These are phyloP conservation scores for Acyrthosiphon pisum DNA, from an alignment of 1,140 invertebrate species.

Conservation along the genomic window DNA sequence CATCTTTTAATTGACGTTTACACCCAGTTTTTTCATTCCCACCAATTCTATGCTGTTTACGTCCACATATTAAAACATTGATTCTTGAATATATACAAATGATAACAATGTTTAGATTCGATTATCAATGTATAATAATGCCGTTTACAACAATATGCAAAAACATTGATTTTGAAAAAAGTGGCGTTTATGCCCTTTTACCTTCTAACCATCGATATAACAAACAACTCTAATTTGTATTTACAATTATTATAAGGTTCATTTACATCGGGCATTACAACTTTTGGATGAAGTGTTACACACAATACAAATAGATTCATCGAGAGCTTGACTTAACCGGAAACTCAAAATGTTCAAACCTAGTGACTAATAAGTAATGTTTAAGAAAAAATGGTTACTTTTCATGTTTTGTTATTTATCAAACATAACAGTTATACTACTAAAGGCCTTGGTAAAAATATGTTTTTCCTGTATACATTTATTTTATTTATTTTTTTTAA, in stretches of 20 bases:
- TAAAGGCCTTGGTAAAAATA: background rate
- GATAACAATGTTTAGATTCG: no score
- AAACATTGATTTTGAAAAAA: no score
- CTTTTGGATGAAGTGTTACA: slow-evolving; percentile 95
- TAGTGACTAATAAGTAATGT: slow-evolving; percentile 33
- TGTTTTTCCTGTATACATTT: background rate
- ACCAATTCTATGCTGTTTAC: no score
- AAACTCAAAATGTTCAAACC: background rate
- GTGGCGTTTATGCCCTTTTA: no score
- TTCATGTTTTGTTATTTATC: background rate
- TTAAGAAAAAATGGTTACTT: slow-evolving; percentile 33
- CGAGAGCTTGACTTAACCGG: slow-evolving; percentile 29
- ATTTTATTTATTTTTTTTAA: background rate
- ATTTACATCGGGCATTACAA: slow-evolving; percentile 93
- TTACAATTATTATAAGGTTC: slow-evolving; percentile 69
- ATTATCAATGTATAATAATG: no score
- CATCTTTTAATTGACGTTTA: no score
- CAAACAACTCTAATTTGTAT: background rate
- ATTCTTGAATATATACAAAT: no score
- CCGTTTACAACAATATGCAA: no score
- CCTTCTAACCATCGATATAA: no score
- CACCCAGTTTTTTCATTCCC: no score
- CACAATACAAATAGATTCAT: slow-evolving; percentile 89
- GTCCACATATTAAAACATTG: no score
- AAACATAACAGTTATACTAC: background rate